Conservation (phyloP, 2,113 vertebrate genomes). For the Sus scrofa region T2T-Sscrofa CM000817.6:48615001-48615500, state of each 20-base stretch:
- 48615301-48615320: not conserved
- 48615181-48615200: not conserved
- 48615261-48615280: not conserved
- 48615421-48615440: not conserved
- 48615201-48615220: not conserved
- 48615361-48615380: not conserved
- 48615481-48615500: not conserved
- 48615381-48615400: not conserved
- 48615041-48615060: not conserved
- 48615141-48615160: not conserved
- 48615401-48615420: constrained; percentile 3
- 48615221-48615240: not conserved
- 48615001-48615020: not conserved
- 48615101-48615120: not conserved
- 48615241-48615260: not conserved
- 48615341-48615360: not conserved
- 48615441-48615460: not conserved
- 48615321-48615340: not conserved
- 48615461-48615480: not conserved
- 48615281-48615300: not conserved
- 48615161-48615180: not conserved
- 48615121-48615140: not conserved
- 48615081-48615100: not conserved
- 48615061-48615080: not conserved
- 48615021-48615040: not conserved